Evolutionary conservation across 2,888 invertebrate genomes (phyloP).

Genomic region (Aricia artaxerxes): DNA sequence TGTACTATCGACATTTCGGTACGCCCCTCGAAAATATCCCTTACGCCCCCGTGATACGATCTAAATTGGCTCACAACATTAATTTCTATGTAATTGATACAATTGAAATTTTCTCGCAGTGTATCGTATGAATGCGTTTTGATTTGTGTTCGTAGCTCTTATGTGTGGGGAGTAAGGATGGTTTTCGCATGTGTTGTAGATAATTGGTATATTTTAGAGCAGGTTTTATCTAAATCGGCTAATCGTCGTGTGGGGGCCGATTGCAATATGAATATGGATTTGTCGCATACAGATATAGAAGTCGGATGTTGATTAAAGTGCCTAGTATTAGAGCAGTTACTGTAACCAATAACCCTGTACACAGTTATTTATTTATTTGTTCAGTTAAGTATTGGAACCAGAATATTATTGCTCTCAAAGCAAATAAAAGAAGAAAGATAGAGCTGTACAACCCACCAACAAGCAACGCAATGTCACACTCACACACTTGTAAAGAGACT

Average conservation of each 20-base stretch:
- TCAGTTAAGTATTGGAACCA: no score
- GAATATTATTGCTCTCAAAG: no score
- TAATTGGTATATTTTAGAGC: constrained; percentile 46
- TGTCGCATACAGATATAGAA: constrained; percentile 41
- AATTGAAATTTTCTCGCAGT: constrained; percentile 61
- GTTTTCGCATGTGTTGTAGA: constrained; percentile 34
- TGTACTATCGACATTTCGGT: constrained; percentile 27
- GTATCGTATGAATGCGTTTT: constrained; percentile 46
- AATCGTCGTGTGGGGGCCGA: constrained; percentile 66
- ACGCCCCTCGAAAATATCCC: background rate
- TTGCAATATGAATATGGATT: constrained; percentile 62
- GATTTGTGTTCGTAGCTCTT: constrained; percentile 32
- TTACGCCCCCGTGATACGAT: constrained; percentile 1
- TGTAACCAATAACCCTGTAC: background rate
- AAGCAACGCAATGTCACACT: no score
- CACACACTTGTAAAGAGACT: no score
- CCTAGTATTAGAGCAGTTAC: background rate
- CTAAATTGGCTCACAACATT: background rate
- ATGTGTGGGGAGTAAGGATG: constrained; percentile 32
- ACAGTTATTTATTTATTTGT: background rate
- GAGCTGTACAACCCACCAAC: no score
- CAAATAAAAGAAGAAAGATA: no score
- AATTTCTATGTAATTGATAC: constrained; percentile 47
- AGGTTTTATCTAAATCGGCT: constrained; percentile 69
- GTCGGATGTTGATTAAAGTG: background rate